Evolutionary conservation across 2,888 invertebrate species (phyloP).

Genomic region (Dichetophora obliterata): DNA sequence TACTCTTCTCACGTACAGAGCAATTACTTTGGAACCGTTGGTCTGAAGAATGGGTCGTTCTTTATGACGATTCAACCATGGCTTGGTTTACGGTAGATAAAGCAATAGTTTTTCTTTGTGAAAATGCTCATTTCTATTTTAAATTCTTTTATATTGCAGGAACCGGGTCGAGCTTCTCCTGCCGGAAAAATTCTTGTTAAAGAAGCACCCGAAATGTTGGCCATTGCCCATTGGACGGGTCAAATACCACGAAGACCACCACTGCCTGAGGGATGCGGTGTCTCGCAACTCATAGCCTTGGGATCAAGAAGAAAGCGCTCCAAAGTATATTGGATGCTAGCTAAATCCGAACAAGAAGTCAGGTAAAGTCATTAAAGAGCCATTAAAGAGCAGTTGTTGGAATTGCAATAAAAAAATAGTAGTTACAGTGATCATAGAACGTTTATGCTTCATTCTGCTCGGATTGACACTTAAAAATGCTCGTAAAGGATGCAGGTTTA

Average conservation of each 20-base stretch:
- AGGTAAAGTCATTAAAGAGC: slow-evolving; percentile 76
- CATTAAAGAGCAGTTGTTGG: not conserved
- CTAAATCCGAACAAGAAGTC: slow-evolving; percentile 82
- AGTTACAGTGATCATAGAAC: no score
- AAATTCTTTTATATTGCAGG: slow-evolving; percentile 49
- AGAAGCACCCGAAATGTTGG: slow-evolving; percentile 85
- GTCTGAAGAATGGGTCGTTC: slow-evolving; percentile 87
- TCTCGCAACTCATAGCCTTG: slow-evolving; percentile 83
- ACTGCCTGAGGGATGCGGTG: slow-evolving; percentile 77
- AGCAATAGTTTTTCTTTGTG: not conserved
- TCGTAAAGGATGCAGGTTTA: no score
- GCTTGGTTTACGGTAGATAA: slow-evolving; percentile 82
- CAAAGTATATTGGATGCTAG: slow-evolving; percentile 85
- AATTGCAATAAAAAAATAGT: not conserved
- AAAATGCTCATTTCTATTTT: not conserved
- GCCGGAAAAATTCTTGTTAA: slow-evolving; percentile 75
- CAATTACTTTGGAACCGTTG: slow-evolving; percentile 83
- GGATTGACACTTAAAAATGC: no score
- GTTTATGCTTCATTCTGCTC: no score
- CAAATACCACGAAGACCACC: slow-evolving; percentile 82
- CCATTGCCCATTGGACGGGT: slow-evolving; percentile 84
- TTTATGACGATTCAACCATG: slow-evolving; percentile 88
- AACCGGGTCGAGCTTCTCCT: slow-evolving; percentile 69
- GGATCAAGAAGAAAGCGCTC: slow-evolving; percentile 79
- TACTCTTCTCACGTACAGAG: slow-evolving; percentile 71